Evolutionary conservation across 2,888 invertebrate species (phyloP).

Genomic region (Lepidocyrtinus sp.): DNA sequence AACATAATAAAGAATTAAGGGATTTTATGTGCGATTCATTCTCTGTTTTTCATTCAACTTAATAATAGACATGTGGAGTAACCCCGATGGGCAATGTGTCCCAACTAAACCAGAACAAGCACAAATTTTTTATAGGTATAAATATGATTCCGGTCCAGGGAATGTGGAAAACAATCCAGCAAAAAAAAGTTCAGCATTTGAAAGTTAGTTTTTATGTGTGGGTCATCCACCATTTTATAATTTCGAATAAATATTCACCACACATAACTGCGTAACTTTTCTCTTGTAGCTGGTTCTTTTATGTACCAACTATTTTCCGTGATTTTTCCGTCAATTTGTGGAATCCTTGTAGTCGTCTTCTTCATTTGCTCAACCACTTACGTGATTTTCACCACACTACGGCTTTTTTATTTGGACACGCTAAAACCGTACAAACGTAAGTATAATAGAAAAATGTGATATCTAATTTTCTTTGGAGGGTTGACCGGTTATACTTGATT

Average conservation of each 20-base stretch:
- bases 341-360: conserved; percentile 28
- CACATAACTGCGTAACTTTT: too few species aligned
- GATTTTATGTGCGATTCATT: too few species aligned
- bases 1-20: too few species aligned
- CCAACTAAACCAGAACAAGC: neutral
- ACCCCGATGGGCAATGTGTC: neutral
- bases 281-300: neutral
- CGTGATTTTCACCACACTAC: conserved; percentile 28
- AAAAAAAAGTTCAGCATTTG: neutral
- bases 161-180: neutral
- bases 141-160: conserved; percentile 10
- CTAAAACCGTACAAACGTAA: conserved; percentile 49
- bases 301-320: neutral
- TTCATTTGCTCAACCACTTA: conserved; percentile 37
- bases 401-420: conserved; percentile 44
- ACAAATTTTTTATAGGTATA: neutral
- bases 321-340: conserved; percentile 22
- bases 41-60: too few species aligned
- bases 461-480: too few species aligned
- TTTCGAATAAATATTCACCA: too few species aligned
- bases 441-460: neutral
- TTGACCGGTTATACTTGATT: too few species aligned
- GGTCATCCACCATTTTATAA: too few species aligned
- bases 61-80: neutral
- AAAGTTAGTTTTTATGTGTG: conserved; percentile 12